phyloP scores from a whole-genome alignment of 92 coral and sea anemone genomes.

The Porites divaricata region DNA sequence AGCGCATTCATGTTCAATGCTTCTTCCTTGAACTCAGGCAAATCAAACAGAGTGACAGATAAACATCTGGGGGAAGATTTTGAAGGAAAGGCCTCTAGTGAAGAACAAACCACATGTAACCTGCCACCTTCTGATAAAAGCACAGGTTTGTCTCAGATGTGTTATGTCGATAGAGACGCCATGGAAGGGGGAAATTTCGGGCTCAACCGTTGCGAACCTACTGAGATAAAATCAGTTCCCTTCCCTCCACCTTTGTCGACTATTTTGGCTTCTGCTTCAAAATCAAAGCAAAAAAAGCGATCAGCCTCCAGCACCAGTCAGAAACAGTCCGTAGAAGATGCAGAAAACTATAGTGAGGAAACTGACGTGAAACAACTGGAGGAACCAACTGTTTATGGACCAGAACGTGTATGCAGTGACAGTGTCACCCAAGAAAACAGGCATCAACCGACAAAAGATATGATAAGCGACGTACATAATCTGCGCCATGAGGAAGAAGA shows the following conservation, averaged over 20 bases:
- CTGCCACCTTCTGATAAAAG: neutral
- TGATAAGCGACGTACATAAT: slow-evolving; percentile 6
- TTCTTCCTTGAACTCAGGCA: neutral
- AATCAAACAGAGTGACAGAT: neutral
- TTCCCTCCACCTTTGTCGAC: slow-evolving; percentile 39
- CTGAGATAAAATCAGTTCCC: neutral
- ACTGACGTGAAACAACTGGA: neutral
- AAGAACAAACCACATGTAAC: neutral
- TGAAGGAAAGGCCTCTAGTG: neutral
- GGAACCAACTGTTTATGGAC: neutral
- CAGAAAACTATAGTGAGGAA: neutral
- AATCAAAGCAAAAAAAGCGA: slow-evolving; percentile 20
- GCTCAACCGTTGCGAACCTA: neutral
- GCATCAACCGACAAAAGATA: slow-evolving; percentile 2
- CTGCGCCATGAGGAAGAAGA: neutral
- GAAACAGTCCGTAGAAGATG: neutral
- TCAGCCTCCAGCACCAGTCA: slow-evolving; percentile 3
- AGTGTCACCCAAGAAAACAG: neutral
- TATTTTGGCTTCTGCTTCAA: slow-evolving; percentile 36
- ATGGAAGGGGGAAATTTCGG: neutral
- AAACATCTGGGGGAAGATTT: neutral
- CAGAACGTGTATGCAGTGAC: neutral
- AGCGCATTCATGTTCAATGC: neutral
- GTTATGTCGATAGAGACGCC: neutral
- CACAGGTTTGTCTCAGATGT: neutral